Evolutionary conservation across 2,113 vertebrate species (phyloP).

Genomic region (Rhinichthys klamathensis): DNA sequence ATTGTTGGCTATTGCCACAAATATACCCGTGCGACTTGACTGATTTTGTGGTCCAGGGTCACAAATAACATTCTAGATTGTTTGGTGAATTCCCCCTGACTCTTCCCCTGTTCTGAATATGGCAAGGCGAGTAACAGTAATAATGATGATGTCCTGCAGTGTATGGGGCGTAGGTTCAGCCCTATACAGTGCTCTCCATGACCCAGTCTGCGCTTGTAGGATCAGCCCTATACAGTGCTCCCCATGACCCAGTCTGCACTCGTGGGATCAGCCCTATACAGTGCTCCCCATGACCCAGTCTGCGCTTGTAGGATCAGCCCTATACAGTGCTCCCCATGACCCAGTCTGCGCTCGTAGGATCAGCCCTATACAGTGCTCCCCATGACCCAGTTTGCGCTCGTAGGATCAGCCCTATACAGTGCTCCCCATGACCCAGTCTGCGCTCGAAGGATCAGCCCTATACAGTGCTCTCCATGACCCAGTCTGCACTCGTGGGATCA

Average conservation of each 20-base stretch:
- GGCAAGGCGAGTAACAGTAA: constrained; percentile 22
- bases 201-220: constrained; percentile 87
- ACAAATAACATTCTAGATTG: not conserved
- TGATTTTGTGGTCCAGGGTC: too few species aligned
- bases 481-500: constrained; percentile 88
- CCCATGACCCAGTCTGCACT: constrained; percentile 97
- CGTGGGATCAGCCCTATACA: constrained; percentile 74
- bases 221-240: constrained; percentile 68
- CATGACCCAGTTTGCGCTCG: constrained; percentile 95
- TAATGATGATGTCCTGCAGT: not conserved
- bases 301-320: too few species aligned
- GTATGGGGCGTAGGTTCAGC: not conserved
- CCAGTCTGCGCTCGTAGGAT: constrained; percentile 91
- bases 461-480: constrained; percentile 99
- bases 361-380: constrained; percentile 99
- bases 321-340: constrained; percentile 99
- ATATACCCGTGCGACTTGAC: too few species aligned
- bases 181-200: constrained; percentile 97
- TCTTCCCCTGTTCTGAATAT: constrained; percentile 3
- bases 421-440: constrained; percentile 98
- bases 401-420: too few species aligned
- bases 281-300: constrained; percentile 99
- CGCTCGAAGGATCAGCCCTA: too few species aligned
- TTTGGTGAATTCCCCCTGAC: not conserved
- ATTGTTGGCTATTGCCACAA: too few species aligned